A percentile compares a stretch with the other conserved stretches of the same genome.
phyloP scores from a whole-genome alignment of 2,113 vertebrate species.

The Hypocryptadius cinnamomeus region DNA sequence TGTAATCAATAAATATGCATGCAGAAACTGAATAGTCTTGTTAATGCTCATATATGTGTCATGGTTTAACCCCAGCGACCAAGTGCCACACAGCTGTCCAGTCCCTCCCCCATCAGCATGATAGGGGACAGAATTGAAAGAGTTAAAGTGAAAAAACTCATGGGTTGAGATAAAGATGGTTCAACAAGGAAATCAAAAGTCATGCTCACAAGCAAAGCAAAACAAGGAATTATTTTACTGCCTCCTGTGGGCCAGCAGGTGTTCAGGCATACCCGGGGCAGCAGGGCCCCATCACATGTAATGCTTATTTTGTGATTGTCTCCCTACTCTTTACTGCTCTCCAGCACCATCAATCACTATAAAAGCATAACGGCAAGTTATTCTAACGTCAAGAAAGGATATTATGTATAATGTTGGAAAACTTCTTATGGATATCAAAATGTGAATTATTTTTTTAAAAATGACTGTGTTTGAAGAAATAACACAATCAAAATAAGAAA shows the following conservation, averaged over 20 bases:
- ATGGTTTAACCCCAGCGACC: not conserved
- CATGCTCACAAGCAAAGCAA: not conserved
- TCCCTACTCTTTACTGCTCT: not conserved
- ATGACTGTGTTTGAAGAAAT: not conserved
- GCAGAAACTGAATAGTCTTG: not conserved
- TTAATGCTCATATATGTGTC: not conserved
- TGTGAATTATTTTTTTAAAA: not conserved
- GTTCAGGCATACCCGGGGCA: not conserved
- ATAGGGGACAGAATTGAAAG: not conserved
- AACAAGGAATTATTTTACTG: not conserved
- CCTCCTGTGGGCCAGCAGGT: not conserved
- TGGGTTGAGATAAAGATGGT: not conserved
- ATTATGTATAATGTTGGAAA: not conserved
- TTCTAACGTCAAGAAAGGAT: not conserved
- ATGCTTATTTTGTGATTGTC: not conserved
- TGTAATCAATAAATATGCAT: not conserved
- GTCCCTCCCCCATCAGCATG: not conserved
- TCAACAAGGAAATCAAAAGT: not conserved
- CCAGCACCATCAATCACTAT: not conserved
- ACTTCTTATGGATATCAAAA: not conserved
- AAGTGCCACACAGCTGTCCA: not conserved
- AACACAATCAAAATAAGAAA: not conserved
- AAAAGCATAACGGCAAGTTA: not conserved
- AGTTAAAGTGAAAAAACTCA: not conserved
- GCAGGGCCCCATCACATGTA: not conserved